Base-by-base conservation (phyloP, 2,113 vertebrate species). In the Saguinus midas region DNA sequence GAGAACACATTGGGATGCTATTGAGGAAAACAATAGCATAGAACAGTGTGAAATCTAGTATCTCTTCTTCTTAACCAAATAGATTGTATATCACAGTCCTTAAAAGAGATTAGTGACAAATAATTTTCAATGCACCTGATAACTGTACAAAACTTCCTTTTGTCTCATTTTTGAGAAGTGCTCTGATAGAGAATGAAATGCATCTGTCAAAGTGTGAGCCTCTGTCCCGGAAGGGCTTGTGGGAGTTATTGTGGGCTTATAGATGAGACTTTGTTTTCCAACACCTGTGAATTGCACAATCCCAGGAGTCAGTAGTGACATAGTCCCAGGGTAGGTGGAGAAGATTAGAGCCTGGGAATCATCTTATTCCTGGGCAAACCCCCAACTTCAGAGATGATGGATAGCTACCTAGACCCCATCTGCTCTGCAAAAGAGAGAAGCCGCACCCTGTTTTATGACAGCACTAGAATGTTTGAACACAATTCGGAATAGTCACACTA, bases 391-490 rank as follows among this genome's bases (percentile, higher is more conserved):
- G 43, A 43, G 76, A 66, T 45, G 80, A 90, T 9, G 43, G 80
- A 32, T 18, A 43, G 43, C 29, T 90, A 35, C 9, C 6, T 27
- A 6, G 29, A 35, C 27, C 75, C 82, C 95, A 73, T 92, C 90
- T 88, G 94, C n/a, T 76, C 88, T 37, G 3, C 10, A 23, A 20
- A 79, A 88, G 82, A 73, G 64, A 85, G 14, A 45, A 17, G 35
- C 93, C 18, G 2, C 52, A 4, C 76, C 91, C 91, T 37, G 73
- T 21, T 68, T 78, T 80, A 43, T 29, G 40, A 95, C 81, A 82
- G 52, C 83, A 43, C 85, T 58, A 55, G 93, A 21, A 32, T 70
- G 81, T 96, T 85, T 92, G 94, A 93, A 91, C 88, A 48, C 61
- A 73, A 10, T 40, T 37, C 61, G 73, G 85, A 86, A 85, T 2